Conservation (phyloP, 2,797 vertebrate species). For the Falco novaeseelandiae region DNA sequence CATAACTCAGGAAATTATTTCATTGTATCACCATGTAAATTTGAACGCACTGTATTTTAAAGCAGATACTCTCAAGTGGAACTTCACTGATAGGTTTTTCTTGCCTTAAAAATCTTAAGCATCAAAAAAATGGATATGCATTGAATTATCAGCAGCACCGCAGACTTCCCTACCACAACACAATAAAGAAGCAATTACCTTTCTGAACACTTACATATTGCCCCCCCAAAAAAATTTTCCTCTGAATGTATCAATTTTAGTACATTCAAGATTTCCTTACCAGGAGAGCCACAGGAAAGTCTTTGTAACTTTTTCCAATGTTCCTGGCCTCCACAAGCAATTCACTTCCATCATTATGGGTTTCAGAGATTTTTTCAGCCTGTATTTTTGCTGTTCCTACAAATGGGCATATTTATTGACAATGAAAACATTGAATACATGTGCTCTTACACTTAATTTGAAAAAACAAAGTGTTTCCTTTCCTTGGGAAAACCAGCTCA, state of each 20-base stretch:
- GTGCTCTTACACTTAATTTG: neutral
- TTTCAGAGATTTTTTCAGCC: slow-evolving; percentile 75
- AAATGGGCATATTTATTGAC: neutral
- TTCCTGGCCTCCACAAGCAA: slow-evolving; percentile 30
- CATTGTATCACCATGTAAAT: neutral
- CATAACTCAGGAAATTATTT: neutral
- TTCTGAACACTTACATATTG: neutral
- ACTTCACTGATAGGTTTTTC: neutral
- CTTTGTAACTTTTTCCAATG: slow-evolving; percentile 75
- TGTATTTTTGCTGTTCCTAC: slow-evolving; percentile 78
- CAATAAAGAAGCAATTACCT: neutral
- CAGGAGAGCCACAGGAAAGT: slow-evolving; percentile 78
- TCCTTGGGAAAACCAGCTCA: neutral
- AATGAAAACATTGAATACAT: neutral
- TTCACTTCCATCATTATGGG: slow-evolving; percentile 71
- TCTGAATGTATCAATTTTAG: neutral
- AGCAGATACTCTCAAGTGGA: neutral
- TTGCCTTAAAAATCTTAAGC: neutral
- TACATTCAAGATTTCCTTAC: slow-evolving; percentile 62
- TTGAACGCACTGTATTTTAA: neutral
- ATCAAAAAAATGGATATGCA: neutral
- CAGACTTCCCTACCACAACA: neutral
- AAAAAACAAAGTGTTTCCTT: neutral
- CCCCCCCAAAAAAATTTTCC: neutral
- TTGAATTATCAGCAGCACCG: neutral